Conservation (phyloP, 1,140 invertebrate species). For the Drosophila quadrilineata region DNA sequence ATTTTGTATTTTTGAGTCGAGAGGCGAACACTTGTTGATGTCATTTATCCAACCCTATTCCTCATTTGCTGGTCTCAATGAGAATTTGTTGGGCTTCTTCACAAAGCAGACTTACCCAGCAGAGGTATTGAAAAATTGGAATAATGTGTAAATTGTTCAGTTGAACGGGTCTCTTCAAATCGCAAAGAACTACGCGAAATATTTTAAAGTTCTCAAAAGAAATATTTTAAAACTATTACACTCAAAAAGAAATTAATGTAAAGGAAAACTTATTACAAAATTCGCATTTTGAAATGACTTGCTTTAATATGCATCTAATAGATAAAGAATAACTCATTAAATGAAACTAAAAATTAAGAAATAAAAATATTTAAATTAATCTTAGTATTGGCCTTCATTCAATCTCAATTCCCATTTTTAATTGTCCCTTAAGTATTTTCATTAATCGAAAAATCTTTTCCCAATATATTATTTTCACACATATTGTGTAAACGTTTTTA, state of each 20-base stretch:
- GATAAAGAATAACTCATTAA: too few relatives aligned
- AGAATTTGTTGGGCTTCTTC: conserved; percentile 46
- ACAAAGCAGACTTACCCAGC: conserved; percentile 31
- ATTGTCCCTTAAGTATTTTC: neutral
- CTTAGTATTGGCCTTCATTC: too few relatives aligned
- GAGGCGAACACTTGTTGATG: neutral
- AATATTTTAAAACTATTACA: neutral
- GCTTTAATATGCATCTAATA: too few relatives aligned
- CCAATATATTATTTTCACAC: neutral
- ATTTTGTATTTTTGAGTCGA: too few relatives aligned
- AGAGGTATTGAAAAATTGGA: conserved; percentile 42
- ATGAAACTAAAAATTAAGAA: too few relatives aligned
- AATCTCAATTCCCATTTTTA: too few relatives aligned
- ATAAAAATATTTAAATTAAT: too few relatives aligned
- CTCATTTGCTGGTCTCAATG: conserved; percentile 45
- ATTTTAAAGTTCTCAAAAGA: neutral
- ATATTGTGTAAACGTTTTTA: neutral
- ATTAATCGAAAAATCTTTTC: neutral
- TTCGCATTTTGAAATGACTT: too few relatives aligned
- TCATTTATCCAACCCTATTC: neutral
- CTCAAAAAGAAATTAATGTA: neutral
- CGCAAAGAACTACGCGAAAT: conserved; percentile 22
- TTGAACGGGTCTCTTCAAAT: conserved; percentile 26
- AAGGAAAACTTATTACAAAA: too few relatives aligned
- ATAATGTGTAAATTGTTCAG: conserved; percentile 24